These are phyloP conservation scores for Sclerurus mexicanus DNA, from an alignment of 2,113 vertebrate species.

Conservation along the genomic window DNA sequence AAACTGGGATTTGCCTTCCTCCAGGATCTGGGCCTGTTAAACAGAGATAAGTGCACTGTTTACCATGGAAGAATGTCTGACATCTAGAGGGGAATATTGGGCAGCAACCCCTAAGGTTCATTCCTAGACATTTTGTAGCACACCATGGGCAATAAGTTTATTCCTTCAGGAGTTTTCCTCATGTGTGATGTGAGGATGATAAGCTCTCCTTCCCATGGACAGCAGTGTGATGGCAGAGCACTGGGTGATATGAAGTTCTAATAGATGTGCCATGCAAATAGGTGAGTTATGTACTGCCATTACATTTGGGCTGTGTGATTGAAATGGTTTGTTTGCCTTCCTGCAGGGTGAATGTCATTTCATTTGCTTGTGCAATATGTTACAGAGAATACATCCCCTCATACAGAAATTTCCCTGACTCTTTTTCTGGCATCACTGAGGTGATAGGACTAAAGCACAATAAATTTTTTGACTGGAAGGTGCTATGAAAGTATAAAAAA, in stretches of 20 bases:
- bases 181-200: neutral
- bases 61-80: neutral
- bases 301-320: neutral
- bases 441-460: neutral
- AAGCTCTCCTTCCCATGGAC: neutral
- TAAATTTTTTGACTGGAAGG: neutral
- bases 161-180: neutral
- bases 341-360: neutral
- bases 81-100: neutral
- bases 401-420: neutral
- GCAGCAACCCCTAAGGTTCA: neutral
- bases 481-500: neutral
- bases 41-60: neutral
- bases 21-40: neutral
- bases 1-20: slow-evolving; percentile 2
- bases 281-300: neutral
- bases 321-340: neutral
- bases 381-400: neutral
- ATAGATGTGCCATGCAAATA: neutral
- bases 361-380: neutral
- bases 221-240: neutral
- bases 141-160: neutral
- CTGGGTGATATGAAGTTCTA: neutral
- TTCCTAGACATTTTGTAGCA: neutral
- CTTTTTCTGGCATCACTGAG: neutral